phyloP scores from a whole-genome alignment of 2,797 vertebrate species.

The Falco cherrug region DNA sequence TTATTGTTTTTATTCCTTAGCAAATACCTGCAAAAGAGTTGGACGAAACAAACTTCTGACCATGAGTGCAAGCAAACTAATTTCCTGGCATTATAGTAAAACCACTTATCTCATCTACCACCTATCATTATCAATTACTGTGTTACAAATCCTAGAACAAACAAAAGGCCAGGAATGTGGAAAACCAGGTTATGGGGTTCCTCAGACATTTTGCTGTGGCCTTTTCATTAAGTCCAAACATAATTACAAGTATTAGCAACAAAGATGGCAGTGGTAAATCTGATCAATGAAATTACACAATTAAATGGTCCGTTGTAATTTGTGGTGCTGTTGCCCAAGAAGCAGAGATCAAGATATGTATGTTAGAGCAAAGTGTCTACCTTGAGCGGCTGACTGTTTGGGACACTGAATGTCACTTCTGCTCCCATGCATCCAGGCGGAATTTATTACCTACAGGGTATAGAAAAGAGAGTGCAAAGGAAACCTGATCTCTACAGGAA shows the following conservation, averaged over 20 bases:
- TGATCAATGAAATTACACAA: slow-evolving; percentile 15
- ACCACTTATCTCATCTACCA: slow-evolving; percentile 39
- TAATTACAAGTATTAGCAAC: slow-evolving; percentile 43
- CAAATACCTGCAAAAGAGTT: not conserved
- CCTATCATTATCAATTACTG: not conserved
- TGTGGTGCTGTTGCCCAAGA: not conserved
- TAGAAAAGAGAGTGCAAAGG: not conserved
- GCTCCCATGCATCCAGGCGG: not conserved
- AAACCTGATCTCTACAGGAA: not conserved
- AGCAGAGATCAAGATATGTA: not conserved
- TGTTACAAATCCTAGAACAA: slow-evolving; percentile 34
- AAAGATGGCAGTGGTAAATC: not conserved
- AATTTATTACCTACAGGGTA: not conserved
- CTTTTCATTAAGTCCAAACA: slow-evolving; percentile 30
- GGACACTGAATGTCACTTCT: not conserved
- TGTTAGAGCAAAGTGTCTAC: not conserved
- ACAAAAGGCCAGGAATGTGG: slow-evolving; percentile 48
- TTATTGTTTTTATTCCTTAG: not conserved
- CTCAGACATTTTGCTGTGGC: not conserved
- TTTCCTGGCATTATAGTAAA: slow-evolving; percentile 57
- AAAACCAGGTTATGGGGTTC: slow-evolving; percentile 5
- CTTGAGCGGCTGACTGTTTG: not conserved
- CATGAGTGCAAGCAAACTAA: not conserved
- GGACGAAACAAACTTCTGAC: not conserved
- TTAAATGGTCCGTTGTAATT: not conserved